A percentile compares a stretch with the other conserved stretches of the same genome.
Evolutionary conservation across 2,888 invertebrate genomes (phyloP).

Genomic region (Synanthedon tipuliformis): DNA sequence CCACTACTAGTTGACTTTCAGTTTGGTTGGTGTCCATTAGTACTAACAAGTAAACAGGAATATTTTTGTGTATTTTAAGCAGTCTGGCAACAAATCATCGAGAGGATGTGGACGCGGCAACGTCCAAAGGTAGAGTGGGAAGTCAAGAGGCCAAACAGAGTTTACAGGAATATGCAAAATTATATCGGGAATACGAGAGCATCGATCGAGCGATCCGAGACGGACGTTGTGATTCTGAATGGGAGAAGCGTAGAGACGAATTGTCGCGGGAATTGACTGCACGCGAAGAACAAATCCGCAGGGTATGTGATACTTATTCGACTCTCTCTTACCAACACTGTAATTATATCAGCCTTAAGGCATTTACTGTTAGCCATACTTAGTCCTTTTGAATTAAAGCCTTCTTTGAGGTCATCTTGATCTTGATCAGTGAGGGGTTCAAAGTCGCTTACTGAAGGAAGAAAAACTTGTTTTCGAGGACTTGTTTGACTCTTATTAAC

Average conservation of each 20-base stretch:
- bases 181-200: slow-evolving; percentile 46
- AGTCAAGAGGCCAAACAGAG: slow-evolving; percentile 40
- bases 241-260: slow-evolving; percentile 33
- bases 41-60: no score
- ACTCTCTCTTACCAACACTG: no score
- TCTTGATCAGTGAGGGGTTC: no score
- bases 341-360: no score
- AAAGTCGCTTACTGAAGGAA: no score
- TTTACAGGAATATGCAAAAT: slow-evolving; percentile 41
- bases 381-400: no score
- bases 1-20: no score
- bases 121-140: slow-evolving; percentile 33
- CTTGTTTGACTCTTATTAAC: no score
- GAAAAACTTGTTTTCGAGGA: no score
- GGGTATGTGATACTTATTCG: slow-evolving; percentile 17
- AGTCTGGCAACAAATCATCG: slow-evolving; percentile 33
- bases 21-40: no score
- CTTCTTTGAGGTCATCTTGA: no score
- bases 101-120: slow-evolving; percentile 40
- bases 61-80: slow-evolving; percentile 17
- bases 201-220: slow-evolving; percentile 31
- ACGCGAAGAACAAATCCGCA: slow-evolving; percentile 41
- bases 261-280: slow-evolving; percentile 31
- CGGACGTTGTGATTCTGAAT: slow-evolving; percentile 26
- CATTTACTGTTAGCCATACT: no score